Evolutionary conservation across 2,888 invertebrate species (phyloP), one percentile per base, ranked within the genome.

Genomic region (Lasioglossum morio): DNA sequence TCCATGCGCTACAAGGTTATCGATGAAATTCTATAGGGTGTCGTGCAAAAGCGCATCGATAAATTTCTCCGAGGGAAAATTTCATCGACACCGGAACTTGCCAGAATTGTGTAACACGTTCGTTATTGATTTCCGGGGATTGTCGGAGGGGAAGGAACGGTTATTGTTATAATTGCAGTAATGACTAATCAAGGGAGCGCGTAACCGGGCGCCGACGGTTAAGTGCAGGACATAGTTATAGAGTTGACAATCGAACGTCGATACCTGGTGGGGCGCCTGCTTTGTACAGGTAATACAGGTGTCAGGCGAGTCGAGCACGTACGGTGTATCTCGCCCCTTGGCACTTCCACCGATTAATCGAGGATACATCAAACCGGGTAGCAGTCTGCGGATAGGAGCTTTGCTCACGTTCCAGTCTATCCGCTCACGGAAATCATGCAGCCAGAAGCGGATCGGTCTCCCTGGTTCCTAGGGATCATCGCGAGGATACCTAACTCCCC

Each of bases 211-310:
- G 43, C 1, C 19, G 30, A 34, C 53, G 69, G n/a, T 77, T 48
- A 77, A 70, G 69, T 30, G 37, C 69, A 40, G 53, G 37, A 40
- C 69, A 40, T 4, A 66, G 57, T 30, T 90, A 85, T 92, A 92
- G 91, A 87, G 79, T 89, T 93, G 91, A 87, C 91, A 91, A 91
- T 78, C 82, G 91, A 88, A 92, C 91, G 92, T 93, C 92, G 92
- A 94, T 93, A 92, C 87, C 84, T 87, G 70, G 63, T 69, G 60
- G 78, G 60, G 79, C 46, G 74, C 27, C 76, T 72, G 88, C 91
- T 91, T 91, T 91, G 90, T 89, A 83, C 87, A 66, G 83, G 83
- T 89, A 91, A 89, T 87, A 84, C 87, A 87, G 84, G 86, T 89
- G 88, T 88, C 88, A 88, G 87, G 83, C 77, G 80, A 84, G 80